Conservation (phyloP, 2,888 invertebrate species). For the Melieria crassipennis region DNA sequence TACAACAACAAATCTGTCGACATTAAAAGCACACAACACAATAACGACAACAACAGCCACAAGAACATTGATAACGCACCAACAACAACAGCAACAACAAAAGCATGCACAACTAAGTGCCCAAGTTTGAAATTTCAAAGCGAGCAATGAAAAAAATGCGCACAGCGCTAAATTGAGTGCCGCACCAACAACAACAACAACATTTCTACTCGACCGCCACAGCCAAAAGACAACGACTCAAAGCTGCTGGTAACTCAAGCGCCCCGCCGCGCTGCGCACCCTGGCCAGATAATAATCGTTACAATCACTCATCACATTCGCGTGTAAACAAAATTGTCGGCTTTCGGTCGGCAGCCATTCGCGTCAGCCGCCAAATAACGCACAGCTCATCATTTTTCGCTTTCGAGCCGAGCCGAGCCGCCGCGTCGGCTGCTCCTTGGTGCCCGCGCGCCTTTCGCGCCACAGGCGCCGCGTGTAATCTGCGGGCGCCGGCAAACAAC, state of each 20-base stretch:
- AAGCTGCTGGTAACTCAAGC: background rate
- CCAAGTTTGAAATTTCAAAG: conserved; percentile 14
- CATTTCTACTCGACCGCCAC: background rate
- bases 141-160: too few relatives aligned
- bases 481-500: background rate
- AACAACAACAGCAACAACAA: background rate
- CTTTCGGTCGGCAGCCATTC: background rate
- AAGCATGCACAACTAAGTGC: background rate
- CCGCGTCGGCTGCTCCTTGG: too few relatives aligned
- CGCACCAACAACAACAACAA: too few relatives aligned
- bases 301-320: conserved; percentile 27
- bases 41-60: background rate
- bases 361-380: too few relatives aligned
- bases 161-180: too few relatives aligned
- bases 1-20: background rate
- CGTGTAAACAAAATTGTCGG: conserved; percentile 20
- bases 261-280: background rate
- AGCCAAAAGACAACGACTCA: background rate
- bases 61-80: background rate
- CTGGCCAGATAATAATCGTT: conserved; percentile 24
- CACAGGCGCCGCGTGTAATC: too few relatives aligned
- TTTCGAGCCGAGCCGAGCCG: too few relatives aligned
- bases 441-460: too few relatives aligned
- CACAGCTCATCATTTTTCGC: too few relatives aligned
- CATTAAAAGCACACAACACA: conserved; percentile 1